These are phyloP conservation scores for Semnornis frantzii DNA, from an alignment of 2,113 vertebrate genomes.

Conservation along the genomic window DNA sequence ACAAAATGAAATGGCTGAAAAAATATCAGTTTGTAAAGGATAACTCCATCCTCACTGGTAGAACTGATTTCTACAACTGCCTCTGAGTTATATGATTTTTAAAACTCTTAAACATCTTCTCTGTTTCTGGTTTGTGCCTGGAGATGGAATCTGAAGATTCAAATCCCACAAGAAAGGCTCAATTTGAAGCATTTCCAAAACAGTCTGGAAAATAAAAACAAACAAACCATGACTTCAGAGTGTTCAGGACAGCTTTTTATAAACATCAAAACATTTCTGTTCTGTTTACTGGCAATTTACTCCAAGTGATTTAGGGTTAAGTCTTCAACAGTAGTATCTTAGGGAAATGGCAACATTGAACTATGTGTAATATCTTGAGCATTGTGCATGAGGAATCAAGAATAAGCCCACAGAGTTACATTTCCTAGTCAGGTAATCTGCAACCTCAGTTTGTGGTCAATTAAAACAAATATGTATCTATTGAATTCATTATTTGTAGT, in stretches of 20 bases:
- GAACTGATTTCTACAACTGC: not conserved
- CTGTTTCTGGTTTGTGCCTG: not conserved
- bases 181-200: constrained; percentile 51
- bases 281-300: constrained; percentile 16
- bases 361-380: not conserved
- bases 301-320: constrained; percentile 31
- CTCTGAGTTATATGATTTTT: not conserved
- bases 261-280: constrained; percentile 49
- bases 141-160: not conserved
- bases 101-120: constrained; percentile 20
- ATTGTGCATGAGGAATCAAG: not conserved
- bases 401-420: not conserved
- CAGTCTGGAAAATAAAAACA: not conserved
- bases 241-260: constrained; percentile 18
- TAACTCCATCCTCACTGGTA: not conserved
- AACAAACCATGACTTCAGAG: not conserved
- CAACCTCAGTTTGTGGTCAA: constrained; percentile 6
- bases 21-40: not conserved
- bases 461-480: constrained; percentile 9
- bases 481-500: not conserved
- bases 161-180: constrained; percentile 47
- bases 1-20: not conserved
- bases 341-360: not conserved
- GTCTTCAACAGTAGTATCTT: not conserved
- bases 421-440: constrained; percentile 5